Evolutionary conservation across 2,113 vertebrate species (phyloP).

Genomic region (Bufo gargarizans): DNA sequence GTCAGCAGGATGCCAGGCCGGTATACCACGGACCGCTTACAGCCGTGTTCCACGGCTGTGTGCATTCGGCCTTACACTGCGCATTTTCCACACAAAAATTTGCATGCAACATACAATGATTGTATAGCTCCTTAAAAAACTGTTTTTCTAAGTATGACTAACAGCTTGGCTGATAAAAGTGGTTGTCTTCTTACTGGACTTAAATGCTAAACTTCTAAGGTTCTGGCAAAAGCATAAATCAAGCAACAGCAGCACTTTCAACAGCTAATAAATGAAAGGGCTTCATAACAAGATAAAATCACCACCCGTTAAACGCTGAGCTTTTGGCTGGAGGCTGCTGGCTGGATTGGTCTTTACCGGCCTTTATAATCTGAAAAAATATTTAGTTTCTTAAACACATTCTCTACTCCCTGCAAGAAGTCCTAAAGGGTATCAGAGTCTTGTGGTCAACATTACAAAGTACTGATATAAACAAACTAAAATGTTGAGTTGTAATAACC

Average conservation of each 20-base stretch:
- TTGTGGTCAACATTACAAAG: not conserved
- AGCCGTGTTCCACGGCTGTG: too few relatives aligned
- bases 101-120: too few relatives aligned
- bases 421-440: not conserved
- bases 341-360: slow-evolving; percentile 61
- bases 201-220: too few relatives aligned
- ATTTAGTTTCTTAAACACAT: slow-evolving; percentile 46
- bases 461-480: not conserved
- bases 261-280: slow-evolving; percentile 66
- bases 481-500: not conserved
- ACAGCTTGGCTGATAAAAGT: not conserved
- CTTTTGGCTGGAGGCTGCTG: slow-evolving; percentile 70
- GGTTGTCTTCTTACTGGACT: not conserved
- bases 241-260: slow-evolving; percentile 57
- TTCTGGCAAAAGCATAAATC: slow-evolving; percentile 31
- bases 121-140: too few relatives aligned
- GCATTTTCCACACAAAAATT: too few relatives aligned
- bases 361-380: slow-evolving; percentile 61
- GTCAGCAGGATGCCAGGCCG: too few relatives aligned
- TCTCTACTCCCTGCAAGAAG: not conserved
- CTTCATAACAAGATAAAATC: slow-evolving; percentile 73
- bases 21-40: too few relatives aligned
- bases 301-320: slow-evolving; percentile 64
- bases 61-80: too few relatives aligned
- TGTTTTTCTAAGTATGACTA: too few relatives aligned